These are phyloP conservation scores for Malachius bipustulatus DNA, from an alignment of 2,888 invertebrate species.

Conservation along the genomic window DNA sequence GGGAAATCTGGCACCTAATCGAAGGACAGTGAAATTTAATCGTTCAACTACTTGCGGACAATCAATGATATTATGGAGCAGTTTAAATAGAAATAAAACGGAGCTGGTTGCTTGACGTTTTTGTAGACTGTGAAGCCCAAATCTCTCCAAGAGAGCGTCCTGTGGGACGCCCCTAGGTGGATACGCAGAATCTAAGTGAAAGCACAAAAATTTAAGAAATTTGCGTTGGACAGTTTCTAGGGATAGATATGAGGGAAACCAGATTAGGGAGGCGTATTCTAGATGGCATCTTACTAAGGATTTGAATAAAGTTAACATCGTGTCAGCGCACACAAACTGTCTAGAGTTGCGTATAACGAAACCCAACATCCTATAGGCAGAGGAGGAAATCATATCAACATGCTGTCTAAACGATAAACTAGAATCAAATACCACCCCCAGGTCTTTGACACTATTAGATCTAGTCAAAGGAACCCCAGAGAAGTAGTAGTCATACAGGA, in stretches of 20 bases:
- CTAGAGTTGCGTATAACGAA: neutral
- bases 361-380: neutral
- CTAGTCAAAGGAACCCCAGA: too few relatives aligned
- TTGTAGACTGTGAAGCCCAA: neutral
- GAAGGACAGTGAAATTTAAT: neutral
- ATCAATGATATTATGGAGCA: neutral
- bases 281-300: neutral
- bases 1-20: neutral
- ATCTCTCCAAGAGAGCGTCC: neutral
- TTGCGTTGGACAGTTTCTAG: neutral
- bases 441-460: too few relatives aligned
- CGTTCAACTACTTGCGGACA: neutral
- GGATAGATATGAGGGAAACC: neutral
- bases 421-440: too few relatives aligned
- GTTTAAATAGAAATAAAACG: constrained; percentile 1
- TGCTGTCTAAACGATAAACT: neutral
- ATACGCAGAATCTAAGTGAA: neutral
- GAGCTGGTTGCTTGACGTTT: neutral
- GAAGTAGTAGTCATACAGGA: too few relatives aligned
- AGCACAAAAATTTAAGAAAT: neutral
- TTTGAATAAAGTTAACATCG: neutral
- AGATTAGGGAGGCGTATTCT: neutral
- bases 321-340: neutral
- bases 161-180: neutral
- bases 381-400: neutral